Evolutionary conservation across 1,140 invertebrate genomes (phyloP).

Genomic region (Drosophila littoralis): DNA sequence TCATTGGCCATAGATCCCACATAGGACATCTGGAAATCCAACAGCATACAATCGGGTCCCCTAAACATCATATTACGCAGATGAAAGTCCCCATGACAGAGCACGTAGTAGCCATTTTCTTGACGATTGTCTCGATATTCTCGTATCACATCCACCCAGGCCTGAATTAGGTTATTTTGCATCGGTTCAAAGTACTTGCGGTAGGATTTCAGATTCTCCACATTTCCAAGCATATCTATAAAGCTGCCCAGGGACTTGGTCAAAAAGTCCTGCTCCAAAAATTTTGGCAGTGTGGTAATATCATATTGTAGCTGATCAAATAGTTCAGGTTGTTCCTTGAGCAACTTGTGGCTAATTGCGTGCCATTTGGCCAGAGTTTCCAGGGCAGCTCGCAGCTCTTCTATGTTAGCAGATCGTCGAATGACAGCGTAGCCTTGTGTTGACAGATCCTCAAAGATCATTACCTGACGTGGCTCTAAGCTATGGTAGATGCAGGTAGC

Average conservation of each 20-base stretch:
- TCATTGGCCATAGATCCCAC: conserved; percentile 42
- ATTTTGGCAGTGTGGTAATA: conserved; percentile 33
- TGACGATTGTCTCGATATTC: conserved; percentile 36
- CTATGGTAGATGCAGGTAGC: conserved; percentile 54
- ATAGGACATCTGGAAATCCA: conserved; percentile 50
- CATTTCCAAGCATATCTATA: conserved; percentile 22
- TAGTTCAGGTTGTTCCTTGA: conserved; percentile 44
- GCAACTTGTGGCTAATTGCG: conserved; percentile 62
- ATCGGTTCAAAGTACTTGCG: conserved; percentile 35
- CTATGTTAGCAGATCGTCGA: conserved; percentile 2
- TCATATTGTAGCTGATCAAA: conserved; percentile 28
- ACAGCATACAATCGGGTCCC: conserved; percentile 31
- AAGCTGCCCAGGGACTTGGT: conserved; percentile 10
- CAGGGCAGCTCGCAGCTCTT: conserved; percentile 36
- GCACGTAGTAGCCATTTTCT: conserved; percentile 30
- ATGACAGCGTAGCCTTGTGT: conserved; percentile 40
- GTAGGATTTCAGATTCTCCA: conserved; percentile 20
- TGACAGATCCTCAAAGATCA: conserved; percentile 64
- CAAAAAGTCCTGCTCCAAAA: conserved; percentile 30
- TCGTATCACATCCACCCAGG: not conserved
- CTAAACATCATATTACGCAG: conserved; percentile 53
- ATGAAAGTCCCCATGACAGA: conserved; percentile 52
- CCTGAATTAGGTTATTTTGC: not conserved
- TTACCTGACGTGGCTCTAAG: conserved; percentile 9
- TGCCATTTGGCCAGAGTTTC: conserved; percentile 69